Percentiles rank a stretch among this genome's conserved stretches.
These are phyloP conservation scores for Aramus guarauna DNA, from an alignment of 2,113 vertebrate species.

Conservation along the genomic window DNA sequence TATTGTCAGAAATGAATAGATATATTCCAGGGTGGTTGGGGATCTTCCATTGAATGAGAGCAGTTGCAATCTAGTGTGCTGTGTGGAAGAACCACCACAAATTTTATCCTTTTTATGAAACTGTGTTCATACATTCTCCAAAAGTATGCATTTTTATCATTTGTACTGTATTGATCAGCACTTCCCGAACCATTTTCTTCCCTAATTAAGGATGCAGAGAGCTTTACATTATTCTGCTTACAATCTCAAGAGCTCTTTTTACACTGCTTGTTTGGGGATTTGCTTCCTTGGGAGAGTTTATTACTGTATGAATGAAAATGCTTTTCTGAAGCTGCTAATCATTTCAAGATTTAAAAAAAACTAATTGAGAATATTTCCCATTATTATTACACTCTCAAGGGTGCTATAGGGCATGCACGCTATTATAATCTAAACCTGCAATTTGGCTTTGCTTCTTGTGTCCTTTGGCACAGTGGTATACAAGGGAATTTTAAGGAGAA, in stretches of 20 bases:
- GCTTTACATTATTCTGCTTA: background rate
- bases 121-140: background rate
- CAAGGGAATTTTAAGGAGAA: background rate
- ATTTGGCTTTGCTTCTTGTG: background rate
- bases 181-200: background rate
- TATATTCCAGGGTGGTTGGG: background rate
- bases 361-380: conserved; percentile 27
- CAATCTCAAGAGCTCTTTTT: conserved; percentile 2
- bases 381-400: conserved; percentile 40
- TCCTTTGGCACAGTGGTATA: background rate
- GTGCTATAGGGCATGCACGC: background rate
- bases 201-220: conserved; percentile 23
- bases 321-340: conserved; percentile 47
- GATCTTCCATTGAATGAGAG: background rate
- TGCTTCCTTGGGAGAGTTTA: conserved; percentile 35
- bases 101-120: background rate
- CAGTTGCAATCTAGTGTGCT: background rate
- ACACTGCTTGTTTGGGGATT: conserved; percentile 43
- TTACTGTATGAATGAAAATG: conserved; percentile 41
- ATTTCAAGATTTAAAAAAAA: background rate
- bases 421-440: background rate
- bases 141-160: background rate
- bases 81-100: background rate
- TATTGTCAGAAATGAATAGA: background rate
- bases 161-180: background rate